Base-by-base conservation (phyloP, 2,113 vertebrate genomes). In the Strix uralensis region DNA sequence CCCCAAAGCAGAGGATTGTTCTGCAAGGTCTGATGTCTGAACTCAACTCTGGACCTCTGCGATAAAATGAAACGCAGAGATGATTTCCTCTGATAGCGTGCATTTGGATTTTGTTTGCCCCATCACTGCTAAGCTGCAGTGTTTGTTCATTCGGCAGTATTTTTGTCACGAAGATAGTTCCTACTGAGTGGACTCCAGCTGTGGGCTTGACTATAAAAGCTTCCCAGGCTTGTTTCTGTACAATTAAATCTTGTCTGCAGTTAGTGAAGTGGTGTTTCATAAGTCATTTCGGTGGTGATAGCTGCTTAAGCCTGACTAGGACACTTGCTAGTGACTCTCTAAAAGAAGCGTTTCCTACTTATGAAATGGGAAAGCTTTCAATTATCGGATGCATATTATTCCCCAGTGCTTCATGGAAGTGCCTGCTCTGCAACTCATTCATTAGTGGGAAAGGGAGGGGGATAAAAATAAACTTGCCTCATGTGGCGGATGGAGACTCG, bases 131-230 rank as follows among this genome's bases (percentile, higher is more conserved):
- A 11, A 83, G 34, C 32, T 74, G 30, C 62, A 15, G 30, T 38
- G 55, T 92, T 86, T 92, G 83, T 83, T 92, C 34, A 26, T 87
- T 85, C 2, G 7, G 59, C 89, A 70, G 75, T 36, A 11, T 66
- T 81, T 83, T 70, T 96, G 73, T 88, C 78, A 20, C 36, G 86
- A 91, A 92, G 83, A 81, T 49, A 26, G 78, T 16, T 85, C 58
- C 77, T 69, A 27, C 57, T 72, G 70, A 89, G 54, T 62, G 54
- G 70, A 59, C 89, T 94, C 86, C 93, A 96, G 92, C 87, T 96
- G 84, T 27, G 81, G 78, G 27, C 59, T 84, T 71, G 81, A 15
- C 92, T 94, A 3, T 55, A 86, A 90, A 92, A 95, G 57, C 38
- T 96, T 97, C 70, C 70, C 77, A 80, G 78, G 80, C 82, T 96